Conservation (phyloP, 2,797 vertebrate species). For the Syndactyla subalaris region DNA sequence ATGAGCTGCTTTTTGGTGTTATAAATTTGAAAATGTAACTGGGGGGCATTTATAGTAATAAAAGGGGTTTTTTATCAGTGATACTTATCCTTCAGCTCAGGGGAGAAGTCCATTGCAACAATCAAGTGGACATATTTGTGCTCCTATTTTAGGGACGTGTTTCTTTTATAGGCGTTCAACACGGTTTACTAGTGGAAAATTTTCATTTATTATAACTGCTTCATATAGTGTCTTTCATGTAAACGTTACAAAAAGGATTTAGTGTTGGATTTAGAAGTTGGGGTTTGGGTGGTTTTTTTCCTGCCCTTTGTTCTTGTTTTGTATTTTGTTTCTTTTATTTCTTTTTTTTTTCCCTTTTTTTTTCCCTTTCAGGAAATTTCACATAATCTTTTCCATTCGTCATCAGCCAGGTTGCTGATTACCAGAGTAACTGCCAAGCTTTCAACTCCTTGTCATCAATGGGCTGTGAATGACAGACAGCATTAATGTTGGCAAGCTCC, state of each 20-base stretch:
- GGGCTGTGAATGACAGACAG: constrained; percentile 75
- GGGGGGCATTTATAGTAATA: background rate
- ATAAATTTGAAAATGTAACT: background rate
- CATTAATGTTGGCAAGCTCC: constrained; percentile 73
- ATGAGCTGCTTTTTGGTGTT: background rate
- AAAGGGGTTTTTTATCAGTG: background rate
- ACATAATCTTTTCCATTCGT: constrained; percentile 72
- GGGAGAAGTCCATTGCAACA: background rate
- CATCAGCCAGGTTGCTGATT: constrained; percentile 75
- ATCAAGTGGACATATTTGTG: constrained; percentile 21
- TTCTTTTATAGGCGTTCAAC: background rate
- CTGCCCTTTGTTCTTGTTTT: constrained; percentile 61
- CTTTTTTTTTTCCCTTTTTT: rapidly evolving
- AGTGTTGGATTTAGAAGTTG: constrained; percentile 8
- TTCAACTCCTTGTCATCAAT: constrained; percentile 77
- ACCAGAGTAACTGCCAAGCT: constrained; percentile 73
- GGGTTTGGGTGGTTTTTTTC: background rate
- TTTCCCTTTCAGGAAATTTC: constrained; percentile 54
- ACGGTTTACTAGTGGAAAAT: background rate
- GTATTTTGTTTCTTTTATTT: constrained; percentile 46
- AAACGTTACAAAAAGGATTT: constrained; percentile 27
- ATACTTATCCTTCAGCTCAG: background rate
- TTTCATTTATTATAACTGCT: constrained; percentile 13
- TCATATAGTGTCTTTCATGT: background rate
- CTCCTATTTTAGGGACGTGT: constrained; percentile 18